Conservation (phyloP, 2,888 invertebrate species). For the Philopedon plagiatum region DNA sequence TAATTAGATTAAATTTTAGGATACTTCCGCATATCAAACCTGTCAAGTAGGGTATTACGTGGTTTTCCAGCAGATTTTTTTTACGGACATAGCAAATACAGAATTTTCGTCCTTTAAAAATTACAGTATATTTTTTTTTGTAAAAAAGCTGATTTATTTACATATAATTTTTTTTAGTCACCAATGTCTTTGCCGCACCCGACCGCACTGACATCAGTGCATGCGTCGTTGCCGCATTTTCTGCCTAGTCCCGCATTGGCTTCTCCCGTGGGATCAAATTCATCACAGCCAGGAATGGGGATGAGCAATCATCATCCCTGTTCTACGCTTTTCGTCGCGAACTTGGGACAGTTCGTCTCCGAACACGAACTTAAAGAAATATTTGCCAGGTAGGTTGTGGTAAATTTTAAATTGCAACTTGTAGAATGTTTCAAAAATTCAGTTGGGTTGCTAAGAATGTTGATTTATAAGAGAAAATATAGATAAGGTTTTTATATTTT, state of each 20-base stretch:
- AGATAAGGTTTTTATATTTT: no score
- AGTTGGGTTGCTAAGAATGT: not conserved
- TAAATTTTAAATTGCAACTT: not conserved
- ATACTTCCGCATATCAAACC: no score
- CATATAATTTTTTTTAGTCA: conserved; percentile 65
- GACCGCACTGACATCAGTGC: conserved; percentile 79
- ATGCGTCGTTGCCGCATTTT: conserved; percentile 86
- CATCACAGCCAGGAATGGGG: conserved; percentile 79
- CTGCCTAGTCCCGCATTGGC: conserved; percentile 94
- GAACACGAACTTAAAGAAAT: conserved; percentile 99
- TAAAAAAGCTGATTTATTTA: not conserved
- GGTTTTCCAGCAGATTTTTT: no score
- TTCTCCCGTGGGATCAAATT: conserved; percentile 87
- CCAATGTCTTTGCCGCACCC: conserved; percentile 76
- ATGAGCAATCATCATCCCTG: conserved; percentile 89
- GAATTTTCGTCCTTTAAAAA: no score
- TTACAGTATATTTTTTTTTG: not conserved
- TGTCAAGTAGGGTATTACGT: no score
- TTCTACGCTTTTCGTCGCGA: conserved; percentile 98
- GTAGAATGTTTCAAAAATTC: not conserved
- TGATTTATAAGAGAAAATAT: no score
- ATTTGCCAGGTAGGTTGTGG: conserved; percentile 86
- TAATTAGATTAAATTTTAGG: no score
- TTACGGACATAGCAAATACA: no score
- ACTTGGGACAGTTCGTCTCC: conserved; percentile 96